Evolutionary conservation across 2,797 vertebrate genomes (phyloP).

Genomic region (Coluber constrictor): DNA sequence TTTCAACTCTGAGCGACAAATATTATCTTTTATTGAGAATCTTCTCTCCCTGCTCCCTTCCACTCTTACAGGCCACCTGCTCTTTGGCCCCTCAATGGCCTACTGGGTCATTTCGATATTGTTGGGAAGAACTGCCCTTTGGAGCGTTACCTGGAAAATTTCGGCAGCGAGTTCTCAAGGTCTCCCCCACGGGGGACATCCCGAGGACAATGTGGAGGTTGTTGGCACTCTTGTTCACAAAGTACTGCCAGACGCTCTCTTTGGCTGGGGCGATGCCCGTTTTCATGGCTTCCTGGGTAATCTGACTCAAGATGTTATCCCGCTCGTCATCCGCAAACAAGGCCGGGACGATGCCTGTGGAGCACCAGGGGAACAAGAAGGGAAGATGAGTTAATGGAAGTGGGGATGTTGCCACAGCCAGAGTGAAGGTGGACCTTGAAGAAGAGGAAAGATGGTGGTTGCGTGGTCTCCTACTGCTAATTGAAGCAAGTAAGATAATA

Average conservation of each 20-base stretch:
- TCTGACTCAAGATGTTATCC: conserved; percentile 80
- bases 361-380: conserved; percentile 5
- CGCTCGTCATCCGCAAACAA: conserved; percentile 93
- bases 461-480: neutral
- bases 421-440: neutral
- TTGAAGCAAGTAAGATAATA: neutral
- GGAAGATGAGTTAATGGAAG: neutral
- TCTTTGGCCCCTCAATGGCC: neutral
- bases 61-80: neutral
- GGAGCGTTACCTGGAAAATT: conserved; percentile 90
- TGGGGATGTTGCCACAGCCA: neutral
- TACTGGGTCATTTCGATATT: neutral
- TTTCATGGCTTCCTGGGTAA: conserved; percentile 82
- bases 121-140: accelerated
- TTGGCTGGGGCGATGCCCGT: conserved; percentile 80
- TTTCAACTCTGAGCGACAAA: neutral
- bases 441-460: neutral
- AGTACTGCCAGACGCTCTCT: conserved; percentile 93
- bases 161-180: conserved; percentile 87
- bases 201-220: conserved; percentile 92
- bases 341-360: conserved; percentile 90
- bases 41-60: neutral
- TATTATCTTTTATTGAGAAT: neutral
- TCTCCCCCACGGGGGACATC: conserved; percentile 94
- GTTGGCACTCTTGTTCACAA: conserved; percentile 88